Percentiles rank a stretch among this genome's conserved stretches.
phyloP scores from a whole-genome alignment of 2,113 vertebrate genomes.

The Lophotis ruficrista region DNA sequence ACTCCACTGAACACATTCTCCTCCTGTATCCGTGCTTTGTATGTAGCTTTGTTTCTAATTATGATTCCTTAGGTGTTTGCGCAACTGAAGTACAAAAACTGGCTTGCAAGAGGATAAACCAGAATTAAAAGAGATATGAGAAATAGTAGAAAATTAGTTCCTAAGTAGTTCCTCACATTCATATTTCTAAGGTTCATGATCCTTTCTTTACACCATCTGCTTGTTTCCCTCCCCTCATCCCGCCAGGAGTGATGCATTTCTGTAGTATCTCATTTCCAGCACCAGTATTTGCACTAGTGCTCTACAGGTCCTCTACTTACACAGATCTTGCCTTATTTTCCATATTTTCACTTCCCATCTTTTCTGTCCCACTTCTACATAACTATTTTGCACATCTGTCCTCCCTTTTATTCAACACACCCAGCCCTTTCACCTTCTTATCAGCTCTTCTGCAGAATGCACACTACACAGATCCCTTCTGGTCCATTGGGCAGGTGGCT shows the following conservation, averaged over 20 bases:
- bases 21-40: background rate
- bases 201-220: background rate
- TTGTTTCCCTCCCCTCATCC: background rate
- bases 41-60: background rate
- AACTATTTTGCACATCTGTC: background rate
- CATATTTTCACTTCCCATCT: background rate
- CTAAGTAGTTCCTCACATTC: background rate
- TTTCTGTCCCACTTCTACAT: background rate
- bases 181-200: background rate
- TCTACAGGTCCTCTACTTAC: background rate
- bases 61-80: background rate
- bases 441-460: background rate
- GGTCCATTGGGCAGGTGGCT: background rate
- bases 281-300: background rate
- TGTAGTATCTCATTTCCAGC: background rate
- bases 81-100: background rate
- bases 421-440: background rate
- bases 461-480: background rate
- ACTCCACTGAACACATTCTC: background rate
- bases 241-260: background rate
- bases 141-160: background rate
- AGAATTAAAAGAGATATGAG: background rate
- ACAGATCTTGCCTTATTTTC: background rate
- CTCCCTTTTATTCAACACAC: background rate
- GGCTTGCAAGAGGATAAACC: background rate